A percentile compares a stretch with the other conserved stretches of the same genome.
phyloP scores from a whole-genome alignment of 1,140 invertebrate species.

The Episyrphus balteatus region DNA sequence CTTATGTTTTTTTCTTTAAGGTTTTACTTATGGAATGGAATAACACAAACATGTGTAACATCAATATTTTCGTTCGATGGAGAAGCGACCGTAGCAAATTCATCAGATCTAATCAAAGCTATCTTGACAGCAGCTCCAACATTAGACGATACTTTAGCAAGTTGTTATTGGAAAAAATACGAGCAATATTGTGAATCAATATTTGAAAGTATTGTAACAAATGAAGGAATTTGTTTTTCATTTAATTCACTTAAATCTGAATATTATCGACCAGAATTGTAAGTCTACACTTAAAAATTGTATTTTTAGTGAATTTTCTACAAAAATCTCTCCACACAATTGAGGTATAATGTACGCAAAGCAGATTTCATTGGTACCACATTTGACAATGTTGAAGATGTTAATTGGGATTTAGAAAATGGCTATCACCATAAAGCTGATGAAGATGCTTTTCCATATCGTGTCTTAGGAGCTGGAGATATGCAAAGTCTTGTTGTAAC shows the following conservation, averaged over 20 bases:
- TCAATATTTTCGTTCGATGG: too few relatives aligned
- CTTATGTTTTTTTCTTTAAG: too few relatives aligned
- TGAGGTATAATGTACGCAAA: too few relatives aligned
- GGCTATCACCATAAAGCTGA: constrained; percentile 42
- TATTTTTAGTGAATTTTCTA: too few relatives aligned
- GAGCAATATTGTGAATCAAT: constrained; percentile 41
- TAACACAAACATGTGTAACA: constrained; percentile 23
- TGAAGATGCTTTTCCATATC: constrained; percentile 44
- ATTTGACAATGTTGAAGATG: too few relatives aligned
- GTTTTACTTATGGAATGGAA: neutral
- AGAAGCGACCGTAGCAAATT: too few relatives aligned
- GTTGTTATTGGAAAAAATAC: constrained; percentile 38
- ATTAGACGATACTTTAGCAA: constrained; percentile 45
- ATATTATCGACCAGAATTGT: constrained; percentile 41
- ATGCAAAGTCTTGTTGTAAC: constrained; percentile 48
- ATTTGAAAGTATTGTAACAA: constrained; percentile 52
- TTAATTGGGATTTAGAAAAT: constrained; percentile 47
- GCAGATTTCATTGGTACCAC: too few relatives aligned
- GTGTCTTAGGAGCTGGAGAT: constrained; percentile 46
- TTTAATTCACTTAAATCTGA: constrained; percentile 54
- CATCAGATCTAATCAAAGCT: constrained; percentile 20
- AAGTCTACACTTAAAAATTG: too few relatives aligned
- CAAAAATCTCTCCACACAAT: too few relatives aligned
- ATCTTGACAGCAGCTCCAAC: constrained; percentile 35
- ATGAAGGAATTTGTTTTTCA: constrained; percentile 58